These are phyloP conservation scores for Gavia stellata DNA, from an alignment of 2,113 vertebrate genomes.

Conservation along the genomic window DNA sequence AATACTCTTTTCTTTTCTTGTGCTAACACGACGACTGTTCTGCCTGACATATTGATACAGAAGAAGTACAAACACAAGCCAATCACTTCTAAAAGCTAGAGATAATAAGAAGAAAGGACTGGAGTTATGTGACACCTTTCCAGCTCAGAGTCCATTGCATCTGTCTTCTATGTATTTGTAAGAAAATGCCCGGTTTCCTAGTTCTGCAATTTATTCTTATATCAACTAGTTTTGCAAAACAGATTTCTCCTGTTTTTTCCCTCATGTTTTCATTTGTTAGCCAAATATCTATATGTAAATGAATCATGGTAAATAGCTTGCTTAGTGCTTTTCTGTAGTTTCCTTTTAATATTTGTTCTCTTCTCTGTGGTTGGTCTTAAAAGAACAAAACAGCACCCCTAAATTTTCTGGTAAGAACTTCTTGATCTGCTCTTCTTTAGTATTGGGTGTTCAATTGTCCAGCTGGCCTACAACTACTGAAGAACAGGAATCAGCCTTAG, in stretches of 20 bases:
- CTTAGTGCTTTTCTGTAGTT: neutral
- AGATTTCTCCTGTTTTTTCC: neutral
- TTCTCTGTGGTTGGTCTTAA: neutral
- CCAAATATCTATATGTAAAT: neutral
- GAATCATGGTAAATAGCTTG: neutral
- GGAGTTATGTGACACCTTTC: neutral
- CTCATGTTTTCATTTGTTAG: neutral
- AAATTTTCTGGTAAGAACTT: neutral
- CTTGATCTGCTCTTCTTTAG: neutral
- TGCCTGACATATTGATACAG: neutral
- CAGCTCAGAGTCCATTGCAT: neutral
- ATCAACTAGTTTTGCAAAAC: neutral
- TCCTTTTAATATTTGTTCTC: neutral
- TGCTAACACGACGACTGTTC: neutral
- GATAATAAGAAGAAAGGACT: neutral
- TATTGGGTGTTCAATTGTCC: neutral
- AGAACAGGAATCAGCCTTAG: neutral
- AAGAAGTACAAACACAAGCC: neutral
- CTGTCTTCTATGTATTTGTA: neutral
- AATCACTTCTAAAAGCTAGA: neutral
- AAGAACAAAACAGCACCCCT: neutral
- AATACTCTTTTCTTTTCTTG: neutral
- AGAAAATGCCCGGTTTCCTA: neutral
- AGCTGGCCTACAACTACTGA: neutral
- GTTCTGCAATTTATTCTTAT: neutral